A percentile compares a stretch with the other conserved stretches of the same genome.
Evolutionary conservation across 2,888 invertebrate species (phyloP).

Genomic region (Drosophila histrio): DNA sequence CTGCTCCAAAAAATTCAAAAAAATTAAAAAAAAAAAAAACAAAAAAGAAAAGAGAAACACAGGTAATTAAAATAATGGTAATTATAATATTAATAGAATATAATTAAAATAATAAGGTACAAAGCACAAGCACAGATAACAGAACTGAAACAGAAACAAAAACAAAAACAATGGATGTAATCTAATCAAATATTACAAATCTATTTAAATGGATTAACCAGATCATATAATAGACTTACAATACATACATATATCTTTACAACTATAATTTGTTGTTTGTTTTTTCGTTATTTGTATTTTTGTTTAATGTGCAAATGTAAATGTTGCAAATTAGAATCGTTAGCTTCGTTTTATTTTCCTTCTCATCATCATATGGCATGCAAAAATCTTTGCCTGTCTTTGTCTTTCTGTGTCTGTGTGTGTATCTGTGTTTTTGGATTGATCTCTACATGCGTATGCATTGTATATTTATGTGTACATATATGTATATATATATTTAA

Average conservation of each 20-base stretch:
- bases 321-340: slow-evolving; percentile 5
- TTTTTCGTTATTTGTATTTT: neutral
- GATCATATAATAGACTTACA: slow-evolving; percentile 16
- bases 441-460: slow-evolving; percentile 33
- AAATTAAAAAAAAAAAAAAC: neutral
- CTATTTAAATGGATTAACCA: slow-evolving; percentile 18
- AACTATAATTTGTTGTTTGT: slow-evolving; percentile 4
- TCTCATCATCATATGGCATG: slow-evolving; percentile 33
- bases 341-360: neutral
- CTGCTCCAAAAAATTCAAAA: slow-evolving; percentile 48
- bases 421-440: slow-evolving; percentile 20
- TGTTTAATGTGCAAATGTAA: neutral
- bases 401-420: slow-evolving; percentile 21
- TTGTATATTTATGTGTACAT: slow-evolving; percentile 10
- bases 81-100: slow-evolving; percentile 26
- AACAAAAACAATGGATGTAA: slow-evolving; percentile 8
- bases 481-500: slow-evolving; percentile 32
- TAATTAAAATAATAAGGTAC: slow-evolving; percentile 36
- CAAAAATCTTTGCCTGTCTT: slow-evolving; percentile 21
- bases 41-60: slow-evolving; percentile 21
- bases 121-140: slow-evolving; percentile 33
- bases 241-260: slow-evolving; percentile 2
- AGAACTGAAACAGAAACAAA: slow-evolving; percentile 26
- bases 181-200: slow-evolving; percentile 10
- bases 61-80: slow-evolving; percentile 22